Evolutionary conservation across 1,140 invertebrate genomes (phyloP), one percentile per base, ranked within the genome.

Genomic region (Zaprionus nigranus): DNA sequence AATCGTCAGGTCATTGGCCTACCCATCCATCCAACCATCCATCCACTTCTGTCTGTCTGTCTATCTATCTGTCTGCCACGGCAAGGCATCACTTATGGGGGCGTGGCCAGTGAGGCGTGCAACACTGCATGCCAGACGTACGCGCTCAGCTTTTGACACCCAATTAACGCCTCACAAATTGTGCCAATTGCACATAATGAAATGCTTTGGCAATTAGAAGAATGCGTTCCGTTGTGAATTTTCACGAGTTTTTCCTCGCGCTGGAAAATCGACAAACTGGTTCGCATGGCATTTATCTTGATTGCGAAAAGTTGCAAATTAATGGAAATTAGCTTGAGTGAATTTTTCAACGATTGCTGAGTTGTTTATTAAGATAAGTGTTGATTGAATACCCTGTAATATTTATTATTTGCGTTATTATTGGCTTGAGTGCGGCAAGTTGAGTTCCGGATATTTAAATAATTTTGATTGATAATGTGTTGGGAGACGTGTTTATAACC

Each of bases 61-160:
- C 20, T 51, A 1, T 13, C 46, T 51, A 11, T 24, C 46, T 22
- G 46, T 6, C 38, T 38, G 36, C 36, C 36, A 15, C 11, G 11
- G 3, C 4, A 43, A 43, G n/a, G 40, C 40, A 12, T 46, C 40
- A 46, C 15, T 46, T 46, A 46, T 17, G 46, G 78, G 77, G 78
- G 77, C 78, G 77, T 79, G 77, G 57, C 65, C 71, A 79, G 65
- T 69, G 60, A 80, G 69, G 68, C 61, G 74, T 82, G 46, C 38
- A 26, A 75, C 75, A 82, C 46, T 69, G 30, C 46, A 22, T 54
- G 51, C 40, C 59, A 49, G 30, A 61, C 72, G 34, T 71, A 65
- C 80, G 67, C 59, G 67, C 46, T 63, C 57, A 53, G 61, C 61
- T 71, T 76, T 66, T 72, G 77, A 81, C 82, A 85, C 65, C 62